These are phyloP conservation scores for Bolinopsis microptera DNA, from an alignment of 37 sponge, comb jelly and placozoan species.

Conservation along the genomic window DNA sequence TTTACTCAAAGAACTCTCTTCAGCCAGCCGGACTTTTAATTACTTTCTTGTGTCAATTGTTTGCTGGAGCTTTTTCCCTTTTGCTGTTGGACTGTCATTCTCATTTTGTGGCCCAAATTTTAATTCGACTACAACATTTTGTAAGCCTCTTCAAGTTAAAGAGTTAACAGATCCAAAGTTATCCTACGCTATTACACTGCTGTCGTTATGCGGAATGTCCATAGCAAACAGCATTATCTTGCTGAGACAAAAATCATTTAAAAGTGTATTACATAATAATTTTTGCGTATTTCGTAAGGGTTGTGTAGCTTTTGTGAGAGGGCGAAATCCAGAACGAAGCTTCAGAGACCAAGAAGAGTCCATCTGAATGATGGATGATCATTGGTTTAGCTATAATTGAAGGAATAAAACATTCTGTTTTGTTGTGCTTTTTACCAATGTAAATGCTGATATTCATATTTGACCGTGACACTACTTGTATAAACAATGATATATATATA, in stretches of 20 bases:
- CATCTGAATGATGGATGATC: no score
- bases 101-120: conserved; percentile 5
- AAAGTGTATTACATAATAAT: neutral
- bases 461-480: no score
- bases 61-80: neutral
- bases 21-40: neutral
- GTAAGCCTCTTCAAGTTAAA: neutral
- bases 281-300: no score
- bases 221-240: neutral
- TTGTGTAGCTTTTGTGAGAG: no score
- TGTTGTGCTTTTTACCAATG: no score
- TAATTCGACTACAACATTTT: neutral
- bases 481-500: no score
- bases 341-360: no score
- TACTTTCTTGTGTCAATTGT: neutral
- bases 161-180: neutral
- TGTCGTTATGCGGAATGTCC: conserved; percentile 20
- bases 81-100: neutral
- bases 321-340: no score
- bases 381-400: no score
- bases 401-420: no score
- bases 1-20: neutral
- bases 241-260: conserved; percentile 16
- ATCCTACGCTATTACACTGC: neutral
- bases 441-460: no score